Base-by-base conservation (phyloP, 2,888 invertebrate species). In the Drosophila anomalipes region DNA sequence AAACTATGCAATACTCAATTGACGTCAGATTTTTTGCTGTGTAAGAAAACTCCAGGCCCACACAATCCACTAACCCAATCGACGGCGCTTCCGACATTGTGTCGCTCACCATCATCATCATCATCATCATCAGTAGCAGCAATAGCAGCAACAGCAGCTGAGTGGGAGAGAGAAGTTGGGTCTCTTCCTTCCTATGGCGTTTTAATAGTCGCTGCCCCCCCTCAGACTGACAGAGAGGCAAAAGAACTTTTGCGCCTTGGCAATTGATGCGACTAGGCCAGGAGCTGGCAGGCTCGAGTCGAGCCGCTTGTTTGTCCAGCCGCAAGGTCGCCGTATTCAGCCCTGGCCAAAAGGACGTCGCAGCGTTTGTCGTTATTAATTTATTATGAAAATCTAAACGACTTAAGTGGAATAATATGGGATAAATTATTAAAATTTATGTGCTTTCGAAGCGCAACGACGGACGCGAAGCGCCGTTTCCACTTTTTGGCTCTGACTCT, bases 371-470 rank as follows among this genome's bases (percentile, higher is more conserved):
- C 90, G 91, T 89, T 91, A 92, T 91, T 92, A 91, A 91, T 91
- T 91, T 91, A 91, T 91, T 92, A 92, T 92, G 92, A 91, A 92
- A 91, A 91, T 91, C 91, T 92, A 90, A 91, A 91, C 91, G 91
- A 92, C 91, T 92, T 91, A 91, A 92, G 92, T 91, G 92, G 91
- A 87, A 90, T 92, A 92, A 91, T 91, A 91, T 92, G 91, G 92
- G 87, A 92, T 91, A 92, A 91, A 92, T 91, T 92, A 92, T 92
- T 91, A 92, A 89, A 91, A 91, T 91, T 92, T 91, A 92, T 91
- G 92, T 90, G 90, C 92, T 87, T 85, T 82, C 84, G 85, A 89
- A 92, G 70, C 66, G 66, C 35, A 71, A 61, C 72, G 65, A 63
- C 64, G 68, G 37, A 39, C 28, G 16, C 47, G 26, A 70, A 72